A percentile compares a stretch with the other conserved stretches of the same genome.
Conservation (phyloP, 1,140 invertebrate genomes). For the Periplaneta americana region DNA sequence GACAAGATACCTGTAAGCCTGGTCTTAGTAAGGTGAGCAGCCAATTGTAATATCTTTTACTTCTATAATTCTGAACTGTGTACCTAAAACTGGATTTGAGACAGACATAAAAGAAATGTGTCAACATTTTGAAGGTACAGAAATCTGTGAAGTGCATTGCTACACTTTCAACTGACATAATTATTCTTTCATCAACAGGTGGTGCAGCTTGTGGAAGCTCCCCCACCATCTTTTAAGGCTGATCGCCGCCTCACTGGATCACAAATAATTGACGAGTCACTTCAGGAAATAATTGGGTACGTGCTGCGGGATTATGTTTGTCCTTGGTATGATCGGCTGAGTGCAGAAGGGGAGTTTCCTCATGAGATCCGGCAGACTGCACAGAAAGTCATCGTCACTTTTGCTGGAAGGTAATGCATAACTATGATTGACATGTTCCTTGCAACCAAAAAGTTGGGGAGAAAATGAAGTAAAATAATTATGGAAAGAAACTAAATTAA, state of each 20-base stretch:
- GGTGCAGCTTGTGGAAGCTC: not conserved
- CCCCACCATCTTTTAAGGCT: slow-evolving; percentile 27
- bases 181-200: slow-evolving; percentile 10
- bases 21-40: slow-evolving; percentile 14
- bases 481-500: too few relatives aligned
- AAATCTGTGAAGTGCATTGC: too few relatives aligned
- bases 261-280: slow-evolving; percentile 60
- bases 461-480: too few relatives aligned
- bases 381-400: slow-evolving; percentile 45
- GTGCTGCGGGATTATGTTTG: slow-evolving; percentile 73
- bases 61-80: not conserved
- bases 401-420: slow-evolving; percentile 30
- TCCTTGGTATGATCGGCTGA: slow-evolving; percentile 47
- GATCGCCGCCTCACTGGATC: slow-evolving; percentile 57
- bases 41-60: not conserved
- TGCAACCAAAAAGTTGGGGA: too few relatives aligned
- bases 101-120: not conserved
- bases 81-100: not conserved
- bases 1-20: not conserved
- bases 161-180: too few relatives aligned
- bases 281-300: slow-evolving; percentile 68
- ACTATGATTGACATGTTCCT: not conserved
- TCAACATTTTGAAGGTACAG: not conserved
- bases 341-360: slow-evolving; percentile 47
- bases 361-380: slow-evolving; percentile 44